A percentile compares a stretch with the other conserved stretches of the same genome.
phyloP scores from a whole-genome alignment of 2,888 invertebrate genomes.

The Digitonthophagus gazella region DNA sequence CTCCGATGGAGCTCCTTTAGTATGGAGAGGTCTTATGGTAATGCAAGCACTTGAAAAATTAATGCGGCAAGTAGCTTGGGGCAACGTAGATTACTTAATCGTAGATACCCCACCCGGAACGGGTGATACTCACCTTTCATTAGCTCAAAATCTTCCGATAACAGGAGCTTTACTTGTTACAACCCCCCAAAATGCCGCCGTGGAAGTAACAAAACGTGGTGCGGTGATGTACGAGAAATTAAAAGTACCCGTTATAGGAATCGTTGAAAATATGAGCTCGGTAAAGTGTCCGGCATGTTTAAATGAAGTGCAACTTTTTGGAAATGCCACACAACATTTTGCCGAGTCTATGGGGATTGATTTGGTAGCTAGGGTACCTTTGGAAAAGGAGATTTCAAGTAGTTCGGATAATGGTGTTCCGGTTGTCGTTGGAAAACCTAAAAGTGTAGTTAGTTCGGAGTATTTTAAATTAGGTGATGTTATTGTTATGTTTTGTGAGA shows the following conservation, averaged over 20 bases:
- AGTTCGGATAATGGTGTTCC: constrained; percentile 75
- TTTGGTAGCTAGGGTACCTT: constrained; percentile 70
- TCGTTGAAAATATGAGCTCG: constrained; percentile 88
- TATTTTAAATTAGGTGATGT: constrained; percentile 40
- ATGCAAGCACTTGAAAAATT: constrained; percentile 91
- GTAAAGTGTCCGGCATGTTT: constrained; percentile 77
- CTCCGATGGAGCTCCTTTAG: constrained; percentile 78
- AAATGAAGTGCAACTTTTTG: constrained; percentile 71
- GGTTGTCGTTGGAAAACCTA: constrained; percentile 65
- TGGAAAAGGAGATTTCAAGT: constrained; percentile 67
- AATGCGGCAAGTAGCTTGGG: constrained; percentile 86
- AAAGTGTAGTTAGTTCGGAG: constrained; percentile 39
- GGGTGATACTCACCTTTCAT: constrained; percentile 90
- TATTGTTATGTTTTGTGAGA: constrained; percentile 37
- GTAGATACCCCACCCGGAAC: constrained; percentile 97
- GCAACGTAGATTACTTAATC: constrained; percentile 79
- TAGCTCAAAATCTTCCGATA: constrained; percentile 85
- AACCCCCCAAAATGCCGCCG: constrained; percentile 85
- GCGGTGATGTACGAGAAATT: constrained; percentile 85
- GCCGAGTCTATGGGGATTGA: constrained; percentile 65
- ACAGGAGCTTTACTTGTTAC: constrained; percentile 87
- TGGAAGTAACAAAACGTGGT: constrained; percentile 83
- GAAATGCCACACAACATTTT: constrained; percentile 61
- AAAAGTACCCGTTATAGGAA: constrained; percentile 78
- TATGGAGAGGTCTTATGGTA: constrained; percentile 96